Base-by-base conservation (phyloP, 2,888 invertebrate species). In the Antheraea assamensis region DNA sequence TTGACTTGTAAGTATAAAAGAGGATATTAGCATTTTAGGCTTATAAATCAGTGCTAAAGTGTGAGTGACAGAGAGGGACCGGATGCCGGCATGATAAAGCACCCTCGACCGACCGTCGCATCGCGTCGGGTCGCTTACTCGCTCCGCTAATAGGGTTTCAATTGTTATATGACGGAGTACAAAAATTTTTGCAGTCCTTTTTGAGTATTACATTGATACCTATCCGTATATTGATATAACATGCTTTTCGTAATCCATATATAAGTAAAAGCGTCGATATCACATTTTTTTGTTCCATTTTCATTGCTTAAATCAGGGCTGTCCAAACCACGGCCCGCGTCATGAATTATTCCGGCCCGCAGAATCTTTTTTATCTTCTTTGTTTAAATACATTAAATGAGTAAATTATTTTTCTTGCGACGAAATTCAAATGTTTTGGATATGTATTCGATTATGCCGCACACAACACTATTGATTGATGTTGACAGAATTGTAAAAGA, bases 11-110 rank as follows among this genome's bases (percentile, higher is more conserved):
- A 8, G 2, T 35, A 66, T 66, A 19, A 7, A 66, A 24, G 8
- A 68, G 68, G 68, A 68, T 68, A 68, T 68, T 13, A 68, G n/a
- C n/a, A 35, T 68, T 68, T 68, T n/a, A 35, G 31, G 68, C 21
- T 35, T 73, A 85, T 89, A 86, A 87, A 88, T 83, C 84, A 82
- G 81, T 76, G 80, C 78, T 81, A 83, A 88, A 88, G 86, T 87
- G 85, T 85, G 88, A 89, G 84, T 87, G 89, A 87, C 87, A 82
- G 83, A 82, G 82, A 83, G 83, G 55, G 73, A 76, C 85, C 84
- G 85, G 86, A 83, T 82, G 84, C 78, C 78, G 77, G 79, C 79
- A 71, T 84, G 81, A 81, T 82, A 75, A 82, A 85, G 85, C 78
- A 79, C 80, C 66, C 71, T 74, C 68, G 71, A 52, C 47, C 66